These are phyloP conservation scores for Tachystola acroxantha DNA, from an alignment of 2,888 invertebrate species.

Conservation along the genomic window DNA sequence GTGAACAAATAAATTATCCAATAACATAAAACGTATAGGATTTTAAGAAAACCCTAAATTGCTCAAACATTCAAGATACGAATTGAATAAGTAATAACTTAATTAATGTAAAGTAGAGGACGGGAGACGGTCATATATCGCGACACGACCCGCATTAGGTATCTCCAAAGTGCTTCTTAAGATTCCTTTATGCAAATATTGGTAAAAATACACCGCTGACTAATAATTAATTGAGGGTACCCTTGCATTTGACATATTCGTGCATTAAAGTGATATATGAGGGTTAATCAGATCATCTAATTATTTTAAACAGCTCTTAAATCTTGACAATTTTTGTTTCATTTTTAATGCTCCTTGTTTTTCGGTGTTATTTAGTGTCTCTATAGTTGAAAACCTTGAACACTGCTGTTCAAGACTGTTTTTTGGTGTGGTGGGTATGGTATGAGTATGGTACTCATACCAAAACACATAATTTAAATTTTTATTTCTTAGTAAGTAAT, in stretches of 20 bases:
- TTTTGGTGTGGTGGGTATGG: no score
- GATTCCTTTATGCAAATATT: slow-evolving; percentile 68
- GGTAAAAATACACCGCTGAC: slow-evolving; percentile 39
- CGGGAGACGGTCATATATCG: slow-evolving; percentile 42
- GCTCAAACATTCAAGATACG: no score
- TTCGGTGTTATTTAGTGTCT: no score
- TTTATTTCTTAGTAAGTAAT: no score
- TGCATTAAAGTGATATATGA: slow-evolving; percentile 60
- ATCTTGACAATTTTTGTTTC: slow-evolving; percentile 27
- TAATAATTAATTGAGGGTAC: slow-evolving; percentile 61
- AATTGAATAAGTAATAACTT: slow-evolving; percentile 55
- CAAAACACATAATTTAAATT: no score
- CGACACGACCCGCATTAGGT: slow-evolving; percentile 39
- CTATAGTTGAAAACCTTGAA: no score
- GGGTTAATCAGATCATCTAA: slow-evolving; percentile 56
- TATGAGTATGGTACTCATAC: no score
- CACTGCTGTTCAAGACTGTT: no score
- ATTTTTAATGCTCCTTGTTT: no score
- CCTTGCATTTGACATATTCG: slow-evolving; percentile 47
- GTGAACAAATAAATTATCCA: no score
- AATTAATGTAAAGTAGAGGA: slow-evolving; percentile 48
- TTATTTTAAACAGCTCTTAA: slow-evolving; percentile 60
- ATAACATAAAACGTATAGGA: no score
- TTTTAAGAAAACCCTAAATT: no score
- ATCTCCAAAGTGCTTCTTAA: slow-evolving; percentile 62